Evolutionary conservation across 2,797 vertebrate genomes (phyloP).

Genomic region (Cynopterus sphinx): DNA sequence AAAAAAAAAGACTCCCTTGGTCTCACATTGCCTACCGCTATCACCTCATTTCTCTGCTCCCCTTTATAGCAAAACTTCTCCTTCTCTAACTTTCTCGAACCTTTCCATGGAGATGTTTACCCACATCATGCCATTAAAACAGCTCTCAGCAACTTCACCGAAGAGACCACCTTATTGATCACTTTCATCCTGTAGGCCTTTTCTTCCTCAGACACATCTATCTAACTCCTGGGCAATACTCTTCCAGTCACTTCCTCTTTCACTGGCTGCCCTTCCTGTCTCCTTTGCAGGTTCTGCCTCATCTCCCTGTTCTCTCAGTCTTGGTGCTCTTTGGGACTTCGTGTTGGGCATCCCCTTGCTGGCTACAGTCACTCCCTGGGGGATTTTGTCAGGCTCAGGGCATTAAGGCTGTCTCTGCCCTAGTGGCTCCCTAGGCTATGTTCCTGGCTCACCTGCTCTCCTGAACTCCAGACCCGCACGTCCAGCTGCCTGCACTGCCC

Average conservation of each 20-base stretch:
- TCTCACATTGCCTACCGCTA: neutral
- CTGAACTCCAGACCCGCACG: neutral
- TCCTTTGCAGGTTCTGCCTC: neutral
- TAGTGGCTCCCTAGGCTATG: neutral
- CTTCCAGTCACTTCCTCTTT: neutral
- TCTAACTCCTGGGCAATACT: neutral
- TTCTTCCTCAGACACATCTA: neutral
- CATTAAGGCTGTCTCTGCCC: neutral
- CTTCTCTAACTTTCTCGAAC: neutral
- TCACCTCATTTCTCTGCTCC: neutral
- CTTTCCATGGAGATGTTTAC: neutral
- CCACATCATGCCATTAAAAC: too few species aligned
- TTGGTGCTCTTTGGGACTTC: neutral
- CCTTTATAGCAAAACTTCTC: neutral
- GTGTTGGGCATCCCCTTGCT: too few species aligned
- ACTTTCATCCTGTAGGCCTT: neutral
- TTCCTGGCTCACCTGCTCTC: neutral
- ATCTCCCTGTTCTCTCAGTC: neutral
- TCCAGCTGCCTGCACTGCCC: accelerated
- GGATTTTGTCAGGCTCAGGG: neutral
- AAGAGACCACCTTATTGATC: neutral
- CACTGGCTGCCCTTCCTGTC: neutral
- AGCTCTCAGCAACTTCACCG: neutral
- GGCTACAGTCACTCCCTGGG: neutral
- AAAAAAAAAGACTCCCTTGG: too few species aligned